phyloP scores from a whole-genome alignment of 92 coral and sea anemone species.

The Siderastrea siderea region DNA sequence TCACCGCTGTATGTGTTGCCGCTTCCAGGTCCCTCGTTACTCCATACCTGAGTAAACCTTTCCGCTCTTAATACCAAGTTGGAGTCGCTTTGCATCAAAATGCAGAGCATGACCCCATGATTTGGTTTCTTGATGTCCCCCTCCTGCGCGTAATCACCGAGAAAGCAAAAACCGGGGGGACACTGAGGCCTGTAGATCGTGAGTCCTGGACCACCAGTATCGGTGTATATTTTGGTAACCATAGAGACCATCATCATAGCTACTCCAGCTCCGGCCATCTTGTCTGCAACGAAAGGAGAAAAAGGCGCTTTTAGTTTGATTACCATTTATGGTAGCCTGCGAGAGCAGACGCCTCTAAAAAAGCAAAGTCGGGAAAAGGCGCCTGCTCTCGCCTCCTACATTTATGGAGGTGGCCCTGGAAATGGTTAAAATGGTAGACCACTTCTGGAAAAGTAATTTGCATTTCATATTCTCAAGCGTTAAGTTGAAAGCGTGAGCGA shows the following conservation, averaged over 20 bases:
- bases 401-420: no score
- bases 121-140: conserved; percentile 70
- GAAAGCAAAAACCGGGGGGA: conserved; percentile 83
- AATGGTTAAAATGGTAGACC: background rate
- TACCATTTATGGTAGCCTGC: no score
- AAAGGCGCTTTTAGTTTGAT: background rate
- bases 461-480: no score
- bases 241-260: conserved; percentile 60
- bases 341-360: no score
- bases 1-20: conserved; percentile 32
- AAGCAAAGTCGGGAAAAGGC: no score
- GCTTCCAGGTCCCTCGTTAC: conserved; percentile 49
- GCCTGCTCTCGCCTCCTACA: no score
- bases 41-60: conserved; percentile 81
- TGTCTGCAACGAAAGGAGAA: background rate
- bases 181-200: conserved; percentile 87
- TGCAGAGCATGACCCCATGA: conserved; percentile 79
- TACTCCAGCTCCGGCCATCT: conserved; percentile 26
- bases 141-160: conserved; percentile 90
- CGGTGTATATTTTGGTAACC: conserved; percentile 74
- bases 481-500: no score
- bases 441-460: background rate
- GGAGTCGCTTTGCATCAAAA: conserved; percentile 39
- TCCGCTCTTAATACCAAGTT: conserved; percentile 49
- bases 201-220: conserved; percentile 63